These are phyloP conservation scores for Poeciliopsis paucimaculata DNA, from an alignment of 2,797 vertebrate species.

Conservation along the genomic window DNA sequence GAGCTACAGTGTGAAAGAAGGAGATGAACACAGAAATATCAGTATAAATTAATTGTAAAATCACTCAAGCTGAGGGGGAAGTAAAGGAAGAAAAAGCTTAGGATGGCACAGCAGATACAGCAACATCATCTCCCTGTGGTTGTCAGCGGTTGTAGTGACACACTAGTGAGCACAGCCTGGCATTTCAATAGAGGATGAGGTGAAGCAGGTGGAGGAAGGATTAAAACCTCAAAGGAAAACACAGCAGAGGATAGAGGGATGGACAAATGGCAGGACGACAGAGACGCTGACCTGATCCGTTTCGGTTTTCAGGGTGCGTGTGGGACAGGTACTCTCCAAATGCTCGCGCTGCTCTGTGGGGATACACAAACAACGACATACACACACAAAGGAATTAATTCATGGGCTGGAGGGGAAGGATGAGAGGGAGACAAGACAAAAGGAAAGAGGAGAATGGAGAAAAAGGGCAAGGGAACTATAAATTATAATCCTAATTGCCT, in stretches of 20 bases:
- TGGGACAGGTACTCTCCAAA: slow-evolving; percentile 98
- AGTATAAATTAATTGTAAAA: slow-evolving; percentile 28
- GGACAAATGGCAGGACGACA: slow-evolving; percentile 55
- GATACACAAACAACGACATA: slow-evolving; percentile 61
- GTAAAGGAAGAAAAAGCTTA: slow-evolving; percentile 34
- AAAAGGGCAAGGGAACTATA: slow-evolving; percentile 55
- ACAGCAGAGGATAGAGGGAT: slow-evolving; percentile 40
- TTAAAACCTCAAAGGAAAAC: slow-evolving; percentile 43
- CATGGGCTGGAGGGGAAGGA: slow-evolving; percentile 46
- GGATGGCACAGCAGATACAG: slow-evolving; percentile 32
- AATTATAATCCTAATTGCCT: slow-evolving; percentile 72
- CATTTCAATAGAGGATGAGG: slow-evolving; percentile 51
- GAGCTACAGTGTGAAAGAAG: slow-evolving; percentile 80
- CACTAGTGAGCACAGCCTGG: slow-evolving; percentile 48
- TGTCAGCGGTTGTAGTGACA: slow-evolving; percentile 41
- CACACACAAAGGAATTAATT: slow-evolving; percentile 71
- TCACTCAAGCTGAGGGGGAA: slow-evolving; percentile 26
- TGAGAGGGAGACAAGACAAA: slow-evolving; percentile 35
- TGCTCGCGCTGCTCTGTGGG: slow-evolving; percentile 91
- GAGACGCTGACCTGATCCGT: slow-evolving; percentile 92
- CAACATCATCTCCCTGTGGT: slow-evolving; percentile 27
- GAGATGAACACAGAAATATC: slow-evolving; percentile 21
- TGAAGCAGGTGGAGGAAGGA: slow-evolving; percentile 41
- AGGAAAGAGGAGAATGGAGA: slow-evolving; percentile 40
- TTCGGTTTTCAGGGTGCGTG: slow-evolving; percentile 91